Evolutionary conservation across 2,113 vertebrate species (phyloP).

Genomic region (Erythrolamprus reginae): DNA sequence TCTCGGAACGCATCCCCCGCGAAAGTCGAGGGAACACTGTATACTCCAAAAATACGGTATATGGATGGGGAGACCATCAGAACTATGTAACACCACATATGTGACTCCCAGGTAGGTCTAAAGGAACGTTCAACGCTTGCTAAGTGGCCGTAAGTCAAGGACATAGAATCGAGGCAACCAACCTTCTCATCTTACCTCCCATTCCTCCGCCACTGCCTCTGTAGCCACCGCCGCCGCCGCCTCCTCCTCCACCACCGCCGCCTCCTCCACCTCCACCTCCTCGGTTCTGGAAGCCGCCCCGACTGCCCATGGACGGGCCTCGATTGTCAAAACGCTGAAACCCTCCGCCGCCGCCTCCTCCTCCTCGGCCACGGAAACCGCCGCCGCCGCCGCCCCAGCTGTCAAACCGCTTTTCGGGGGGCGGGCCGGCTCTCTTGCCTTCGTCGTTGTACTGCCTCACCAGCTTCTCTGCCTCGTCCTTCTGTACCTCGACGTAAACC

Average conservation of each 20-base stretch:
- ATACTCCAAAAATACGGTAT: too few relatives aligned
- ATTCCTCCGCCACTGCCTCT: neutral
- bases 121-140: neutral
- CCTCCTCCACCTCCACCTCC: conserved; percentile 57
- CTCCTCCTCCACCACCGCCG: conserved; percentile 47
- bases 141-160: neutral
- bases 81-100: neutral
- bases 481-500: conserved; percentile 76
- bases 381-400: conserved; percentile 72
- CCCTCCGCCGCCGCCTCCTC: conserved; percentile 60
- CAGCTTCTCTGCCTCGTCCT: conserved; percentile 79
- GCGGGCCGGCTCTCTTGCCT: conserved; percentile 81
- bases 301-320: conserved; percentile 53
- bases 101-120: too few relatives aligned
- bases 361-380: conserved; percentile 71
- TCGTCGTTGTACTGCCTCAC: conserved; percentile 88
- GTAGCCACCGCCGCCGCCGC: neutral
- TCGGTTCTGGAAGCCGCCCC: conserved; percentile 74
- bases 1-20: too few relatives aligned
- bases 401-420: conserved; percentile 87
- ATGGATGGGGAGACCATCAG: neutral
- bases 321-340: conserved; percentile 85
- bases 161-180: neutral
- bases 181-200: too few relatives aligned
- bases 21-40: too few relatives aligned